Evolutionary conservation across 2,113 vertebrate genomes (phyloP), one percentile per base, ranked within the genome.

Genomic region (Pachycephala philippinensis): DNA sequence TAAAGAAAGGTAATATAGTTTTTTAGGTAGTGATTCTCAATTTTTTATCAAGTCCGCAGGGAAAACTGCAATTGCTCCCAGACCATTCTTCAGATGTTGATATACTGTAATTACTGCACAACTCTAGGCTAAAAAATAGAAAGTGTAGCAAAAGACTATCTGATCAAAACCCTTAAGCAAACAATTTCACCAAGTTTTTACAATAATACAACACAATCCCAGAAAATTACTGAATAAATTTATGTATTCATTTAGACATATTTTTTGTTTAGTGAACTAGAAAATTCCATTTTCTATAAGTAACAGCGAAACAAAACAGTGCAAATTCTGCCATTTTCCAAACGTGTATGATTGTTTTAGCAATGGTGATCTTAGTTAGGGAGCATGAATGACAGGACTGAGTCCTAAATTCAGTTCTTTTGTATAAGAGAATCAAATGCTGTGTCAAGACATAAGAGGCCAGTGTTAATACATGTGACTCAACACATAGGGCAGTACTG

Each of bases 101-200:
- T 96, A 92, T 84, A 83, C 61, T 95, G 44, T 88, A 95, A 97
- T 97, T 94, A 96, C 87, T 72, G 66, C 76, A 89, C 70, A 92
- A 75, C 33, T 78, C 82, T 61, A 35, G 77, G 84, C 80, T 95
- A 80, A 91, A 93, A 89, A 71, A 81, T 85, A 65, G 24, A 22
- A 70, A 79, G 15, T 63, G n/a, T 42, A 65, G 45, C 31, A 69
- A 79, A 93, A 92, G 17, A 65, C 40, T 84, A 4, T 75, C 50
- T 90, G 30, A 54, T 60, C 70, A 95, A 61, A 97, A 80, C 9
- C 59, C 39, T 80, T 90, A 68, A 61, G 59, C 54, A 89, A 92
- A 44, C 37, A 31, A n/a, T 94, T 86, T 83, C 53, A 83, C 42
- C 39, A 37, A 60, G 50, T 27, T 80, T 92, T 95, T 81, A 53